Base-by-base conservation (phyloP, 2,113 vertebrate genomes). In the Neotragus moschatus region DNA sequence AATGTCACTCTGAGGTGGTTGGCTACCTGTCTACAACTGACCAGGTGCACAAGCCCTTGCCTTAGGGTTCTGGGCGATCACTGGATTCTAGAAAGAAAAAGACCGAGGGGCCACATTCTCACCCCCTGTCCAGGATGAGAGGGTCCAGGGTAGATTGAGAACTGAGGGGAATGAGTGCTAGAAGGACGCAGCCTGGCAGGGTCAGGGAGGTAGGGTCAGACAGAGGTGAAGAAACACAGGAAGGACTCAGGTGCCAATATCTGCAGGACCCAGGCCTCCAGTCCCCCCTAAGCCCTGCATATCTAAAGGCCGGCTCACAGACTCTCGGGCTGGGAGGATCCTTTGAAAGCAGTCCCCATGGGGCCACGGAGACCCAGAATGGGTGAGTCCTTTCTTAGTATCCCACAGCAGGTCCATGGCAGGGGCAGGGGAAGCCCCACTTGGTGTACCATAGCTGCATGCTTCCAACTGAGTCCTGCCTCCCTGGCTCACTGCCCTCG, bases 181-280 rank as follows among this genome's bases (percentile, higher is more conserved):
- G 21, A 43, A n/a, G 51, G 91, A 36, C 1, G 0, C 0, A 8
- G 6, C 75, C 39, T 12, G 21, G 28, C 33, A 21, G 2, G 1
- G 49, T 2, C 4, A 2, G 21, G 36, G 53, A 45, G 30, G 79
- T 53, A 19, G 3, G 26, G 61, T 10, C 56, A 14, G 25, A 70
- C 51, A 14, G 25, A 60, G 6, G 36, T 12, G 55, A 2, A 19
- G 82, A 26, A 43, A 43, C 43, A 43, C 43, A 43, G 43, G 43
- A 28, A 88, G 28, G 45, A 51, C 45, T 49, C 45, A 33, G 45
- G 28, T 11, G n/a, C n/a, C 61, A 43, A 11, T 53, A 9, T 23
- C 63, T 2, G 3, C 9, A 45, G 81, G 86, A 28, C 47, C 33
- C 10, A 13, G 1, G 45, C n/a, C 36, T 21, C 17, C 15, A 33